These are phyloP conservation scores for Eurystomus glaucurus DNA, from an alignment of 2,797 vertebrate genomes.

Conservation along the genomic window DNA sequence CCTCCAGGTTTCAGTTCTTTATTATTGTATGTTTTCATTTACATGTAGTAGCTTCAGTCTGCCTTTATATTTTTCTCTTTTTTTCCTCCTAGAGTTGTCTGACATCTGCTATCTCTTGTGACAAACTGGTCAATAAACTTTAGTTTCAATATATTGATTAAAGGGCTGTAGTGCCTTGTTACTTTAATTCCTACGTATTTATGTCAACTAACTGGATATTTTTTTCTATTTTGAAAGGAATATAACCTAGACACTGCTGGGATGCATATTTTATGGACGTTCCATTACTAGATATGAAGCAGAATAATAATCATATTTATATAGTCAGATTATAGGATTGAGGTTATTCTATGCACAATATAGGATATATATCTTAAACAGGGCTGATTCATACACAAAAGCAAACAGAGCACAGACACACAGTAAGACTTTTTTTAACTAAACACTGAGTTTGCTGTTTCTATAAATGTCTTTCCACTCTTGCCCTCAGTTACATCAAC, in stretches of 20 bases:
- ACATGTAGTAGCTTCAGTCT: background rate
- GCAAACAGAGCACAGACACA: background rate
- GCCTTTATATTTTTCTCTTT: background rate
- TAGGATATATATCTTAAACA: background rate
- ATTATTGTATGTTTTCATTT: background rate
- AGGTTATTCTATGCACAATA: background rate
- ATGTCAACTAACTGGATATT: background rate
- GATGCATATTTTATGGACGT: background rate
- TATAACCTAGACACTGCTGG: background rate
- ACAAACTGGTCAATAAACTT: background rate
- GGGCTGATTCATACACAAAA: slow-evolving; percentile 32
- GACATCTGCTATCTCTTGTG: background rate
- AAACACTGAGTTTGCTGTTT: slow-evolving; percentile 67
- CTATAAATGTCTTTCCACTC: slow-evolving; percentile 76
- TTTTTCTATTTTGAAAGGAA: background rate
- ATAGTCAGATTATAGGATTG: background rate
- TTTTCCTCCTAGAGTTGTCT: background rate
- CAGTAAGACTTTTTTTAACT: slow-evolving; percentile 9
- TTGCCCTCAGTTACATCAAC: slow-evolving; percentile 72
- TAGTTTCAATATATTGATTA: background rate
- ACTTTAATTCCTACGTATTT: background rate
- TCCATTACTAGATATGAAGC: background rate
- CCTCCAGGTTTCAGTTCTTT: background rate
- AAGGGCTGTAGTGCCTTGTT: background rate
- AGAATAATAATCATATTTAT: background rate